Evolutionary conservation across 2,888 invertebrate genomes (phyloP).

Genomic region (Pocota personata): DNA sequence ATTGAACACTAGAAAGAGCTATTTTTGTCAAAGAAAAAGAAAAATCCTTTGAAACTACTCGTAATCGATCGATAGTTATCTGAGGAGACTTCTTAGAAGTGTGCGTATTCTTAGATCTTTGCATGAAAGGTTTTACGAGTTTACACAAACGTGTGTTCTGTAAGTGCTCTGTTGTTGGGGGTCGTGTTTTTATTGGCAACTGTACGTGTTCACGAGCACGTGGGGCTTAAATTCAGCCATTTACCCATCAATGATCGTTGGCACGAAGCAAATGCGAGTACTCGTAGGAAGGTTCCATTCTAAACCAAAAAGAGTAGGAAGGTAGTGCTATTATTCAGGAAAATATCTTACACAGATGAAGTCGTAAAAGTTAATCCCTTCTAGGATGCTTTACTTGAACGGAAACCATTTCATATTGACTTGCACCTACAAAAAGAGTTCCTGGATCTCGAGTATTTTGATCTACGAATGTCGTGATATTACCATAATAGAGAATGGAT

Average conservation of each 20-base stretch:
- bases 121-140: neutral
- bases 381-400: too few relatives aligned
- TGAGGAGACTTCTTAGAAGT: neutral
- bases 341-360: too few relatives aligned
- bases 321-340: too few relatives aligned
- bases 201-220: neutral
- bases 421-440: too few relatives aligned
- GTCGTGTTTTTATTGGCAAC: neutral
- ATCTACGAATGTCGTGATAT: too few relatives aligned
- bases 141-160: neutral
- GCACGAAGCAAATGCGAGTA: neutral
- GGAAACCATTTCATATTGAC: too few relatives aligned
- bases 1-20: too few relatives aligned
- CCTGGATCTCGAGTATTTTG: too few relatives aligned
- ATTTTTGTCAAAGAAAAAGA: neutral
- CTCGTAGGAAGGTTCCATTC: too few relatives aligned
- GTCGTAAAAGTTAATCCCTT: too few relatives aligned
- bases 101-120: neutral
- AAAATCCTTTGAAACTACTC: neutral
- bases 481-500: too few relatives aligned
- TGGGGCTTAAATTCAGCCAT: neutral
- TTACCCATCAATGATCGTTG: neutral
- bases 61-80: neutral
- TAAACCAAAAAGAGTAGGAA: too few relatives aligned
- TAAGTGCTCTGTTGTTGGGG: neutral